Evolutionary conservation across 2,888 invertebrate genomes (phyloP), one percentile per base, ranked within the genome.

Genomic region (Heteropelma amictum): DNA sequence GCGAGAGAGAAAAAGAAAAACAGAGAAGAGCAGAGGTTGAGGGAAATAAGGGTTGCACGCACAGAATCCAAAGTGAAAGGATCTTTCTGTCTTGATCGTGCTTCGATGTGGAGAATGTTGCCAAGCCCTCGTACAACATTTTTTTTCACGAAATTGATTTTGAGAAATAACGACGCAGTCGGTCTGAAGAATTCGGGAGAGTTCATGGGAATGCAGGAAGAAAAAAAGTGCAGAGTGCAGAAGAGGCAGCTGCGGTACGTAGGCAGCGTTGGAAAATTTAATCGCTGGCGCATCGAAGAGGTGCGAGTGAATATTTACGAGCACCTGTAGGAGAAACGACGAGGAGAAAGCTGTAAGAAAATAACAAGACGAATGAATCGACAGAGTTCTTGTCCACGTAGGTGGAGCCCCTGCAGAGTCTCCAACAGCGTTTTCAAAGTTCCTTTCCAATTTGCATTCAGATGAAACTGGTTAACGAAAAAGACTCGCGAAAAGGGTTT

Each of bases 361-460:
- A 76, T 76, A 76, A 72, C 72, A 63, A 61, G 53, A 63, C 38
- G 63, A 76, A 75, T 58, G 63, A 72, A 72, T 72, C 71, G 76
- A 76, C 72, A 58, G 60, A 72, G 68, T 68, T 68, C 49, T 70
- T 40, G 47, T 75, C 49, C 12, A 49, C 35, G 51, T 38, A 28
- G 64, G 33, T 40, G 42, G 53, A 54, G 45, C 35, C n/a, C 21
- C 47, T 54, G 35, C 61, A 38, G 42, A 61, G 65, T 28, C 54
- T 47, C 42, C 49, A 75, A 75, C 51, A 72, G 75, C 63, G 63
- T 56, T 49, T 72, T 60, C 69, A 47, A 69, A 56, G 70, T 76
- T 72, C 72, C 53, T 69, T 69, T 73, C 67, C 71, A 77, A 77
- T 77, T 76, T 76, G 76, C 76, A 77, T 76, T 67, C 64, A 70